Conservation (phyloP, 2,113 vertebrate species). For the Neodontobutis hainanensis region DNA sequence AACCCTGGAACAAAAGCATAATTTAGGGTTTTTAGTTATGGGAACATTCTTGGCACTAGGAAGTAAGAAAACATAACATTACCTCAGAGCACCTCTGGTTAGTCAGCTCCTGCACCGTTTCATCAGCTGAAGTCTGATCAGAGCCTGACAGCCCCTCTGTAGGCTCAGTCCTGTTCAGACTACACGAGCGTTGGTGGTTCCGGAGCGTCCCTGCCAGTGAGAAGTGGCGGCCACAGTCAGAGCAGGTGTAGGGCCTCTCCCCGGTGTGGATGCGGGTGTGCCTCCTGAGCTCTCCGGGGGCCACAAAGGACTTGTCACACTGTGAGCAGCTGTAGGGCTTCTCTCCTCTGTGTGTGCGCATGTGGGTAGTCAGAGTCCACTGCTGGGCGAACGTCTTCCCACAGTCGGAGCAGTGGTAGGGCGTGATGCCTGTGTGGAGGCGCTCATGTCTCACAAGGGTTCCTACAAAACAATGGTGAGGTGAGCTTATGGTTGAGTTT, state of each 20-base stretch:
- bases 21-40: no score
- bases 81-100: constrained; percentile 1
- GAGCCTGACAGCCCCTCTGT: background rate
- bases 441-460: constrained; percentile 73
- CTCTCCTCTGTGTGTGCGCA: constrained; percentile 73
- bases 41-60: no score
- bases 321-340: constrained; percentile 71
- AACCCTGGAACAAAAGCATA: no score
- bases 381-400: constrained; percentile 76
- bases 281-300: constrained; percentile 67
- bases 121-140: constrained; percentile 11
- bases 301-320: constrained; percentile 70
- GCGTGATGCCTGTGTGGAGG: constrained; percentile 71
- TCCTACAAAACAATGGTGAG: constrained; percentile 20
- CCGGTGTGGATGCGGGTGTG: constrained; percentile 71
- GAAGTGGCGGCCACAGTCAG: constrained; percentile 78
- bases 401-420: constrained; percentile 72
- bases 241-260: constrained; percentile 71
- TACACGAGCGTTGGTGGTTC: constrained; percentile 69
- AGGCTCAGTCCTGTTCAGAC: constrained; percentile 40
- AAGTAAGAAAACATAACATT: no score
- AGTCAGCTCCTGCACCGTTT: no score
- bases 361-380: constrained; percentile 74
- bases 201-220: constrained; percentile 72
- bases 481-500: no score